Base-by-base conservation (phyloP, 2,797 vertebrate genomes). In the Carapus acus region DNA sequence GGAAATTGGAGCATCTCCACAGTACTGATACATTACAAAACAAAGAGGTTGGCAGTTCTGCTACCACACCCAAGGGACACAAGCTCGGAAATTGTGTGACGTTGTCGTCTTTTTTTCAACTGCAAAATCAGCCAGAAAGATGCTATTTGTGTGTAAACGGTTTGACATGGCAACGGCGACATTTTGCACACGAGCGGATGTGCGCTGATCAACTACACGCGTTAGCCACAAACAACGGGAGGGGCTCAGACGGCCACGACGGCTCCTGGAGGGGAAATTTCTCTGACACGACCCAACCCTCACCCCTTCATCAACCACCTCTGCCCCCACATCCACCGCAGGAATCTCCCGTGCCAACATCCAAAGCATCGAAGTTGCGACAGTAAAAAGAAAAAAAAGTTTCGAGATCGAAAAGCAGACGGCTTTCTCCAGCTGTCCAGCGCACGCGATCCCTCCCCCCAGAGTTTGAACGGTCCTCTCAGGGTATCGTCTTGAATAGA, bases 11-110 rank as follows among this genome's bases (percentile, higher is more conserved):
- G 74, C 50, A 83, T 78, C 70, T 80, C 71, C 77, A 85, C 82
- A 77, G 69, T 78, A 86, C 80, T 55, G 67, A 73, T 80, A 84
- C 81, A 13, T 74, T 82, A 85, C 82, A 77, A 82, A 83, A 83
- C 75, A 71, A 74, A 69, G 52, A 77, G 71, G 73, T 62, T 73
- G 68, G 67, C 71, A 55, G 81, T 79, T 73, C 66, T 76, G 79
- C 58, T 64, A 71, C 63, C 67, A 67, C 77, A 34, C 63, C 24
- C 24, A 27, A 54, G 54, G 58, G 58, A 80, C 65, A 81, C 65
- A 69, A 60, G 55, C 48, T 70, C 49, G 68, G 57, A 50, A 59
- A 73, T 46, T 48, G 65, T 55, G 17, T 39, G 37, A 39, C 51
- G 33, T 56, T 43, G 43, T 5, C 5, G 24, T 27, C 9, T 27